A percentile compares a stretch with the other conserved stretches of the same genome.
Conservation (phyloP, 2,113 vertebrate genomes). For the Phycodurus eques region DNA sequence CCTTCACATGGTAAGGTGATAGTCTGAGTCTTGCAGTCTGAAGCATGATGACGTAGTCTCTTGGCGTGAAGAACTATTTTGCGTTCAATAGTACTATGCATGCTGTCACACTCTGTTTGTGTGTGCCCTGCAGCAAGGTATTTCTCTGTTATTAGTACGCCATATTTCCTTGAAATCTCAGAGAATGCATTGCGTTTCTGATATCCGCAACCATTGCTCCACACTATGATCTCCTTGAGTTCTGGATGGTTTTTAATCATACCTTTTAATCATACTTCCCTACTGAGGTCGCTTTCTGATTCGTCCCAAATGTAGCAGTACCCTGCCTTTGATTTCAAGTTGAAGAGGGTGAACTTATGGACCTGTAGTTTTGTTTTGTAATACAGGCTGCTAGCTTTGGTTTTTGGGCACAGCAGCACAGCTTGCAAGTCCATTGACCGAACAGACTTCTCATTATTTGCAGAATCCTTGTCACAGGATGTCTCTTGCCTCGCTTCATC, state of each 20-base stretch:
- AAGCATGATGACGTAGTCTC: constrained; percentile 13
- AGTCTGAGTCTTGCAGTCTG: constrained; percentile 5
- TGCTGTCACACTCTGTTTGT: constrained; percentile 10
- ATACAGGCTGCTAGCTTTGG: constrained; percentile 9
- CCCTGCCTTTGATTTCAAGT: constrained; percentile 15
- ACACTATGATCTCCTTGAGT: constrained; percentile 16
- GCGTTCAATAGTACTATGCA: not conserved
- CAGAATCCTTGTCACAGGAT: constrained; percentile 2
- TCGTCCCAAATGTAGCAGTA: constrained; percentile 8
- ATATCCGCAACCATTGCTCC: constrained; percentile 6
- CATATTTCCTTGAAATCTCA: constrained; percentile 10
- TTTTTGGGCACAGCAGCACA: constrained; percentile 7
- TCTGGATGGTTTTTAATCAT: constrained; percentile 16
- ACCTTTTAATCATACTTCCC: not conserved
- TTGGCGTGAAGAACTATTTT: constrained; percentile 18
- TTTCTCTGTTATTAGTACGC: constrained; percentile 14
- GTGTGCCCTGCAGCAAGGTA: too few relatives aligned
- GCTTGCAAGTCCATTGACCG: constrained; percentile 17
- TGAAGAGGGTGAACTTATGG: constrained; percentile 16
- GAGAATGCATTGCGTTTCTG: constrained; percentile 10
- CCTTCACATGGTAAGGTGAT: constrained; percentile 12
- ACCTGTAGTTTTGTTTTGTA: constrained; percentile 26
- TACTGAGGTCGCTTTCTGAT: not conserved
- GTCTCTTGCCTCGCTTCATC: constrained; percentile 22
- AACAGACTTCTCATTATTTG: constrained; percentile 4